These are phyloP conservation scores for Octodon degus DNA, from an alignment of 2,113 vertebrate genomes.

Conservation along the genomic window DNA sequence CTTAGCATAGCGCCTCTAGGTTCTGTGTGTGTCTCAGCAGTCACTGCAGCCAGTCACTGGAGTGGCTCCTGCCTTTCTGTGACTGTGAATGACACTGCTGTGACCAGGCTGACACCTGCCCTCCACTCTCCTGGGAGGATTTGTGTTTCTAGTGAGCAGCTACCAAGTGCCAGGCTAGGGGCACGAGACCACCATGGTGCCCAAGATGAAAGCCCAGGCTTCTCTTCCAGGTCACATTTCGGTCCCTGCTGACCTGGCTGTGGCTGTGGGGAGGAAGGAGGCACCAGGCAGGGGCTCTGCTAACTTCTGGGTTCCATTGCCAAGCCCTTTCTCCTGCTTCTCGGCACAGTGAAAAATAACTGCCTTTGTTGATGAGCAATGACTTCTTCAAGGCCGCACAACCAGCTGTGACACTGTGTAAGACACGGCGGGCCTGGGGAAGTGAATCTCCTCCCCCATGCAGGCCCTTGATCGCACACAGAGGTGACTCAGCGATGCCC, in stretches of 20 bases:
- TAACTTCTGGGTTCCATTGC: background rate
- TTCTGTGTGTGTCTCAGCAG: rapidly evolving
- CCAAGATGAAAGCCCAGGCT: background rate
- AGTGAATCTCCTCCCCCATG: background rate
- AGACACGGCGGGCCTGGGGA: background rate
- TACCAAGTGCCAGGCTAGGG: no score
- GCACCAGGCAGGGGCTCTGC: background rate
- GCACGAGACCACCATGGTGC: background rate
- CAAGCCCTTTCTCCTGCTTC: background rate
- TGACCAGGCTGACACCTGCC: background rate
- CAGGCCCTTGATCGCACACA: background rate
- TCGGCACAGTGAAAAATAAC: background rate
- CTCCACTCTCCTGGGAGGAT: background rate
- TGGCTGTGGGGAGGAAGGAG: rapidly evolving
- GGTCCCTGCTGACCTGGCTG: background rate
- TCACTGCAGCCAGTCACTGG: background rate
- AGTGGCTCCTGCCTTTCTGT: background rate
- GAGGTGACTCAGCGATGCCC: background rate
- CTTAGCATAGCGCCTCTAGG: background rate
- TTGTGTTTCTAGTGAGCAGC: background rate
- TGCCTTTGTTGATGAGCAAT: background rate
- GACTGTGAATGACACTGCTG: background rate
- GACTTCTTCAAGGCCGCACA: background rate
- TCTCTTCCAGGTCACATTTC: no score
- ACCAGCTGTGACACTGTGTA: background rate